Base-by-base conservation (phyloP, 1,140 invertebrate genomes). In the Tigriopus japonicus region DNA sequence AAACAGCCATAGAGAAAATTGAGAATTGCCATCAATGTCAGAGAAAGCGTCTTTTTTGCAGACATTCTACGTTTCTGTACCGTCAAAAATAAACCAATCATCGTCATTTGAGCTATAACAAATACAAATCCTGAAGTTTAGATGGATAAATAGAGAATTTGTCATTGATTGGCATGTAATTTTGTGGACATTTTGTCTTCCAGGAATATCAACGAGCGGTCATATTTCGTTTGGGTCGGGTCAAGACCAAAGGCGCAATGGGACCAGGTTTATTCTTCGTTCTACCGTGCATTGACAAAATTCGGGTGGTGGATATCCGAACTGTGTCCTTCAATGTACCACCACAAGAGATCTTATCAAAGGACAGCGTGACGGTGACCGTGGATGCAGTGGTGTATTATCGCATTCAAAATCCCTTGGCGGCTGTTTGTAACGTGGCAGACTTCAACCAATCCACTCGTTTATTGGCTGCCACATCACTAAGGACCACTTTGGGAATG, bases 321-420 rank as follows among this genome's bases (percentile, higher is more conserved):
- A 72, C 73, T 71, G 62, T 66, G 19, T 63, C 62, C 13, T 63
- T 63, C 60, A 59, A 63, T 28, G 62, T 63, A 73, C 74, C 14
- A 5, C 74, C 74, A 51, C 74, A 76, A 63, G 35, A 59, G 40
- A 40, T 59, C 40, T n/a, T 59, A 49, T 63, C 63, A 6, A 77
- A 74, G 65, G 76, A 78, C 67, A 74, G 72, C 6, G 72, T 73
- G 9, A 73, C 72, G 35, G 72, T 73, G 19, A 68, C 73, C 19
- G 72, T 73, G 21, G 73, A 76, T 59, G 74, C 71, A 17, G 73
- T 75, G 14, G 76, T 80, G 9, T 80, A 79, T 64, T 80, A 77
- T 66, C 67, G 75, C 23, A 71, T 79, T 24, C 71, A 64, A 59
- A 74, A 78, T 64, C 75, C 78, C 0, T 76, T 73, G 0, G 68